Evolutionary conservation across 2,113 vertebrate species (phyloP), one percentile per base, ranked within the genome.

Genomic region (Amphiprion percula): DNA sequence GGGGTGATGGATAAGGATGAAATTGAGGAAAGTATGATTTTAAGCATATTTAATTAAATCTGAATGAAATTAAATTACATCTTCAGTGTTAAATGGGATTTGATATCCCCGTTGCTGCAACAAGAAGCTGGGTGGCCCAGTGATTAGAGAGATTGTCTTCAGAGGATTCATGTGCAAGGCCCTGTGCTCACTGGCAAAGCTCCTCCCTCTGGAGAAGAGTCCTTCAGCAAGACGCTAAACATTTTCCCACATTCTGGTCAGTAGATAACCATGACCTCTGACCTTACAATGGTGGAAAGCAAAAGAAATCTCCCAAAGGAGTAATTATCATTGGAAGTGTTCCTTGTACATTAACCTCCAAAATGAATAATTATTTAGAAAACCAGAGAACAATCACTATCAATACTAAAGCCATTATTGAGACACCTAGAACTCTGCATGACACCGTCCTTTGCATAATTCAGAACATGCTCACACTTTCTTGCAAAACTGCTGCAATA

Each of bases 11-110:
- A 84, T 82, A 65, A 73, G 62, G 59, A 26, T 56, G 30, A 68
- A 85, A 80, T 55, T 26, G 30, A 44, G 47, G 19, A 49, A 75
- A 67, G 75, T 59, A 46, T 46, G 16, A 77, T 70, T 69, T 70
- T 77, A 80, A 65, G 53, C 30, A 30, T 41, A 47, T 68, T 59
- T 68, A 81, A 85, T 87, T 81, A 81, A 76, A 77, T 79, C 50
- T 56, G 61, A 79, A 70, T 37, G 19, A 26, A 83, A 75, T 73
- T 26, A 46, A 83, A 90, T 73, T 54, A 68, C 21, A 82, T 68
- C 47, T 64, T 54, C 10, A 47, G 33, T 65, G 65, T 44, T 80
- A 62, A 77, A 84, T 59, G 44, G 68, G 84, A 79, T 84, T 83
- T 65, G 12, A 73, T 68, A 26, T 68, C 14, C 39, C 21, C 0